Conservation (phyloP, 1,140 invertebrate species). For the Radopholus similis region DNA sequence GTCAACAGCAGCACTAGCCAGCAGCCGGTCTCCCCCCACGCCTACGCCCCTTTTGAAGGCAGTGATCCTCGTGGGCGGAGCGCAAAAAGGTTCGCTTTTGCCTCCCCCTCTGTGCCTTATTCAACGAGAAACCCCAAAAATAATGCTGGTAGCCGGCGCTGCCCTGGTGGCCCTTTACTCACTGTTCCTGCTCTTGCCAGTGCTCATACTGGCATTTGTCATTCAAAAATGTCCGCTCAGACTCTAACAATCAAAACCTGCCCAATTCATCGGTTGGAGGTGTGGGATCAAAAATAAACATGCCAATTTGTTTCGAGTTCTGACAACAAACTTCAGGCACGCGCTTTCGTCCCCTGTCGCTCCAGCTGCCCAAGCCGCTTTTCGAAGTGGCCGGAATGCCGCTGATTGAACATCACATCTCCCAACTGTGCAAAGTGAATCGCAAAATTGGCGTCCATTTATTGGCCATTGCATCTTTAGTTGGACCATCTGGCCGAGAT, state of each 20-base stretch:
- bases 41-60: slow-evolving; percentile 65
- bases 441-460: not conserved
- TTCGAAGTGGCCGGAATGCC: slow-evolving; percentile 92
- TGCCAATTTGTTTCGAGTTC: not conserved
- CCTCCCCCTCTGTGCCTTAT: slow-evolving; percentile 1
- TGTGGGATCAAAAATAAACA: not conserved
- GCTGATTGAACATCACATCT: slow-evolving; percentile 92
- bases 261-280: not conserved
- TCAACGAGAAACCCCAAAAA: slow-evolving; percentile 20
- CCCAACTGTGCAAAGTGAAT: slow-evolving; percentile 74
- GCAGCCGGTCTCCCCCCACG: too few relatives aligned
- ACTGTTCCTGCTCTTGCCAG: slow-evolving; percentile 53
- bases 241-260: slow-evolving; percentile 22
- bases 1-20: too few relatives aligned
- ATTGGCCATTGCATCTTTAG: slow-evolving; percentile 38
- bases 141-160: slow-evolving; percentile 47
- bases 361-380: slow-evolving; percentile 91
- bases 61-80: slow-evolving; percentile 69
- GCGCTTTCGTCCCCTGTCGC: slow-evolving; percentile 86
- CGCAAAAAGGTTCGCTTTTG: slow-evolving; percentile 66
- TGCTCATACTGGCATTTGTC: slow-evolving; percentile 51
- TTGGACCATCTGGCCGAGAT: slow-evolving; percentile 77
- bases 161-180: slow-evolving; percentile 56
- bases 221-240: slow-evolving; percentile 48
- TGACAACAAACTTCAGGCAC: slow-evolving; percentile 71